Evolutionary conservation across 2,797 vertebrate genomes (phyloP), one percentile per base, ranked within the genome.

Genomic region (Ceyx erithaca): DNA sequence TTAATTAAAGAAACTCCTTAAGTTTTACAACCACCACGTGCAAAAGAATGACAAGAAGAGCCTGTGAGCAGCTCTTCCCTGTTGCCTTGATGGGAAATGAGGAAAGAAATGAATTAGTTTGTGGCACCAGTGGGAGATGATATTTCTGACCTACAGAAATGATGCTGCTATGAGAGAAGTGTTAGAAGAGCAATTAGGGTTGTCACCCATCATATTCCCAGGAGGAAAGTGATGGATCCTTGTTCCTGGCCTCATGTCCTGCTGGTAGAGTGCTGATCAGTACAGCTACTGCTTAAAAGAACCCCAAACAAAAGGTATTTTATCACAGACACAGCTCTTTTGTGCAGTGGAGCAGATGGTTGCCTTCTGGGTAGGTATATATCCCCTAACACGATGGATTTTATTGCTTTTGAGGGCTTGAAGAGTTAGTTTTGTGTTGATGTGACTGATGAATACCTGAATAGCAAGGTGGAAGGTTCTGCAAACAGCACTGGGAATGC

Each of bases 61-160:
- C 12, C 81, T 17, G 46, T 31, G 57, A 82, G 22, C 61, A 75
- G 41, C 55, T 87, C 25, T 20, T 16, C 40, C 63, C 55, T 49
- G 72, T 69, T 6, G 6, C 58, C 5, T 3, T 2, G 7, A 81
- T 40, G 37, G 37, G 23, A 31, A 81, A 85, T 1, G 2, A 23
- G 52, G 71, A 67, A 82, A 78, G 73, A 92, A 93, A 93, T 52
- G 21, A 81, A 84, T 64, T 70, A 7, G 31, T 86, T 84, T 81
- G 75, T 43, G 64, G 54, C 45, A 70, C 41, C 6, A 1, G 8
- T 59, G 62, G 30, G 68, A 63, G 49, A 31, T 84, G 67, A 59
- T 73, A 41, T 68, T 33, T 67, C 78, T 72, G 71, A 81, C 85
- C 71, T 81, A 64, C 66, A 71, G 70, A 90, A 89, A 92, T 80